Evolutionary conservation across 1,140 invertebrate species (phyloP), one percentile per base, ranked within the genome.

Genomic region (Teleopsis dalmanni): DNA sequence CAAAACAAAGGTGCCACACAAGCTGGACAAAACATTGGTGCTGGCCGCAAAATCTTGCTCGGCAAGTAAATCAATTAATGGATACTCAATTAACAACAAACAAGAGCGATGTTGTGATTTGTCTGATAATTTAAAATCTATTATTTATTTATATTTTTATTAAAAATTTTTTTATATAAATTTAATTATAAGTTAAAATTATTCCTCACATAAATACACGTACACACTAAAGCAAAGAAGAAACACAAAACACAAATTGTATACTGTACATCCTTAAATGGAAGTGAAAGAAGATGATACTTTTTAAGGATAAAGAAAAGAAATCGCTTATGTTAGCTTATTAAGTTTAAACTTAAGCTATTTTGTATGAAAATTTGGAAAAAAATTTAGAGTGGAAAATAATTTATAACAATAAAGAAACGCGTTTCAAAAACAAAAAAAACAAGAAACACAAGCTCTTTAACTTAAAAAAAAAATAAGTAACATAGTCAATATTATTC

Each of bases 1-100:
- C 83, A 81, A 58, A 98, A 98, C 80, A 94, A 94, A 70, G 93
- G 92, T 31, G 92, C 92, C 53, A 88, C 88, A 36, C 91, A 95
- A 73, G 82, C 88, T 35, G 95, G 95, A 4, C 84, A 90, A 69
- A 98, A 85, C 72, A 82, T 98, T 48, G 95, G 95, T 45, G 95
- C 94, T 56, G 86, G 85, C 51, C 81, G 88, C 66, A 90, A 90
- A 73, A 91, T 91, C 72, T 76, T 91, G 55, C 78, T 91, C 59
- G 87, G 87, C 76, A 91, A 91, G 79, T 91, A 81, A 82, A 67
- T 27, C 11, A 27, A 13, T 27, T 43, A 43, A 43, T 14, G 25
- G 31, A 21, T 14, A 19, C 8, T 0, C 4, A 11, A 42, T 2
- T 22, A 3, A 19, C 13, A 43, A 25, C 13, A 13, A 43, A 43